A percentile compares a stretch with the other conserved stretches of the same genome.
phyloP scores from a whole-genome alignment of 2,113 vertebrate genomes.

The Lucifuga dentata region DNA sequence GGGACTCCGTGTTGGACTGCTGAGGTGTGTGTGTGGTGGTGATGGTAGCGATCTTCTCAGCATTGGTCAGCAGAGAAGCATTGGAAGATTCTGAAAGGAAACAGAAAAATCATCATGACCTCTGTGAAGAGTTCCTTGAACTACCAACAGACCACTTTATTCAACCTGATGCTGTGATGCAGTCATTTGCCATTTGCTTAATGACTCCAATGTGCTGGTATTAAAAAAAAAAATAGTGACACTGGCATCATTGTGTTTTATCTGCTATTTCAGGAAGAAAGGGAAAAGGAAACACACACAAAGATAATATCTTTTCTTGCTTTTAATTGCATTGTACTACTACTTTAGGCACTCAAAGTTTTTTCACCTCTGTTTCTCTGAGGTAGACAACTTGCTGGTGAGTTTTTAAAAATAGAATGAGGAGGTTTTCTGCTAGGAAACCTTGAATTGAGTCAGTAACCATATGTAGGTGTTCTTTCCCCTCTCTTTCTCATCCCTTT shows the following conservation, averaged over 20 bases:
- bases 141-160: conserved; percentile 43
- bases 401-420: background rate
- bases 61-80: conserved; percentile 94
- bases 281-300: conserved; percentile 3
- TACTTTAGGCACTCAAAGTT: no score
- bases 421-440: no score
- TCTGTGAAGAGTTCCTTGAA: conserved; percentile 27
- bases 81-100: conserved; percentile 90
- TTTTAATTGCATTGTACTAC: conserved; percentile 13
- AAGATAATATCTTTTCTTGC: conserved; percentile 30
- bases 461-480: conserved; percentile 20
- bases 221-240: background rate
- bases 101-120: conserved; percentile 12
- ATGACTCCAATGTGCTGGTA: conserved; percentile 33
- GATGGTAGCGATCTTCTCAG: conserved; percentile 98
- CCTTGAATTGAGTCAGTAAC: background rate
- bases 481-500: conserved; percentile 5
- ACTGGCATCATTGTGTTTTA: conserved; percentile 33
- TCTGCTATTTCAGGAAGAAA: conserved; percentile 7
- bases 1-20: conserved; percentile 83
- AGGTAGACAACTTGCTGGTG: no score
- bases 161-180: conserved; percentile 68
- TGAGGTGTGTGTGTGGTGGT: conserved; percentile 96
- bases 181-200: conserved; percentile 72
- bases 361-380: no score